phyloP scores from a whole-genome alignment of 2,888 invertebrate genomes.

The Eupithecia exiguata region DNA sequence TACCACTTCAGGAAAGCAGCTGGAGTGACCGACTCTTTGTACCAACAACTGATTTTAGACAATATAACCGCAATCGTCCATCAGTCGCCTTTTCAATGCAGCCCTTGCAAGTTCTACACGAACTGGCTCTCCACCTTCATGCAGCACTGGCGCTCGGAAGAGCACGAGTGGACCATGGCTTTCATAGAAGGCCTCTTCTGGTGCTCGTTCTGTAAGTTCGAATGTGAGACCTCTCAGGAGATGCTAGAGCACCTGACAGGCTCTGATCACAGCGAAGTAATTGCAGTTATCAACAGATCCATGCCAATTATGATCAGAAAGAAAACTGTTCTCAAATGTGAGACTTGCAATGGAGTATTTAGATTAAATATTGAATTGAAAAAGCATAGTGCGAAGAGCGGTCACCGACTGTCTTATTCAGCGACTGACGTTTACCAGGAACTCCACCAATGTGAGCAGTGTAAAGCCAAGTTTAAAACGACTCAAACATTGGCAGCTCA shows the following conservation, averaged over 20 bases:
- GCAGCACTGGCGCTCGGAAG: constrained; percentile 88
- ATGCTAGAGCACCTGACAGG: constrained; percentile 88
- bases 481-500: constrained; percentile 87
- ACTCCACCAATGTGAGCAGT: constrained; percentile 84
- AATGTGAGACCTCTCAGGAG: constrained; percentile 84
- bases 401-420: constrained; percentile 77
- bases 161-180: constrained; percentile 81
- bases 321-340: constrained; percentile 85
- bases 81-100: constrained; percentile 94
- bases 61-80: constrained; percentile 91
- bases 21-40: constrained; percentile 81
- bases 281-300: constrained; percentile 90
- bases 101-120: constrained; percentile 92
- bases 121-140: constrained; percentile 89
- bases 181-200: constrained; percentile 85
- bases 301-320: constrained; percentile 91
- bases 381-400: constrained; percentile 81
- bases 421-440: constrained; percentile 87
- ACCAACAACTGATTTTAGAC: constrained; percentile 87
- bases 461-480: constrained; percentile 84
- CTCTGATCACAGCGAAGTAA: constrained; percentile 87
- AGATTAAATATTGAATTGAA: constrained; percentile 90
- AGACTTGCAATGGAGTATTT: constrained; percentile 87
- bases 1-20: constrained; percentile 91
- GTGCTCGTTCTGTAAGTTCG: constrained; percentile 90